Evolutionary conservation across 2,888 invertebrate genomes (phyloP), one percentile per base, ranked within the genome.

Genomic region (Zelleria hepariella): DNA sequence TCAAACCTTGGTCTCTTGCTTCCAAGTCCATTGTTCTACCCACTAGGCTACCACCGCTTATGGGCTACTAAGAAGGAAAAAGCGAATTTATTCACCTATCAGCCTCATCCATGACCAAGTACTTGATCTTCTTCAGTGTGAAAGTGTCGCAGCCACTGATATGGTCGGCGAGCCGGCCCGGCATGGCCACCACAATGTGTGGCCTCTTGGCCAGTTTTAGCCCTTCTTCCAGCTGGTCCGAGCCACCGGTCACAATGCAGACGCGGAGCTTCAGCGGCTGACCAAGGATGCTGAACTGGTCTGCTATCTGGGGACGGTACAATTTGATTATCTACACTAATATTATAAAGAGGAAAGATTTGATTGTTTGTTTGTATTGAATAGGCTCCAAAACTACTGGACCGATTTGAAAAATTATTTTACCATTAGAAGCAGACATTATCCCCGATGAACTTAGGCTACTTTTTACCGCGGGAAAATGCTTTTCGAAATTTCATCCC

Each of bases 141-240:
- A 95, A 95, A 18, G 95, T 95, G 66, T 95, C 91, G 73, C 96
- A 96, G 67, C 96, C 96, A 58, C 94, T 93, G 8, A 99, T 90
- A 75, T 98, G 98, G 80, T 99, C 99, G 0, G 96, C 96, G 48
- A 99, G 82, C 20, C 98, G 90, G 1, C 99, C 99, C 0, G 99
- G 99, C 77, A 99, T 99, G 0, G 98, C 96, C 0, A 99, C 95
- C 1, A 99, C 95, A 67, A 99, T 93, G 77, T 99, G 99, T 0
- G 99, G 99, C 59, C 93, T 91, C 64, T 92, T 93, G 10, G 94
- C 90, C 21, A 99, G 84, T 69, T 96, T 95, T 68, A 93, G 87
- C 0, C 96, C 96, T 80, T 99, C 98, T 15, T 92, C 89, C 61
- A 98, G 91, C 92, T 97, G 97, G 77, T 97, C 97, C 68, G 96